Conservation (phyloP, 2,888 invertebrate species). For the Diarsia rubi region DNA sequence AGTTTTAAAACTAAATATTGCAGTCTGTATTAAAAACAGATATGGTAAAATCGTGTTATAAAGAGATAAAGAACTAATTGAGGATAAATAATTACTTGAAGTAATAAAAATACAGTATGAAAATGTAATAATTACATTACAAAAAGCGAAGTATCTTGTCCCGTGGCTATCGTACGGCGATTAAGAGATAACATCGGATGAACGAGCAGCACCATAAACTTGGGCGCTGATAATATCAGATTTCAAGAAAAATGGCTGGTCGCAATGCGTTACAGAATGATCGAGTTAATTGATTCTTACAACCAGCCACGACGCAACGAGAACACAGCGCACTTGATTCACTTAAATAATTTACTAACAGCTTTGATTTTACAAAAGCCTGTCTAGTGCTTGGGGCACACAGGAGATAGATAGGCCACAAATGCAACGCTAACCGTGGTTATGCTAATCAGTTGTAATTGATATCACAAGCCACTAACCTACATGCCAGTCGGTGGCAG, state of each 20-base stretch:
- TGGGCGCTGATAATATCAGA: conserved; percentile 42
- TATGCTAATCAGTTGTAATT: conserved; percentile 56
- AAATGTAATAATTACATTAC: conserved; percentile 30
- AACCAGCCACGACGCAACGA: conserved; percentile 21
- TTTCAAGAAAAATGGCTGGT: conserved; percentile 36
- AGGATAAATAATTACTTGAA: neutral
- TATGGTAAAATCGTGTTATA: neutral
- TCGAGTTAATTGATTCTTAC: conserved; percentile 44
- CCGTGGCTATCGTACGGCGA: conserved; percentile 23
- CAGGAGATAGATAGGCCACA: conserved; percentile 1
- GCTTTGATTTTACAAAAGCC: neutral
- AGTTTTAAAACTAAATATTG: conserved; percentile 42
- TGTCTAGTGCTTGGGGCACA: neutral
- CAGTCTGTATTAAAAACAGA: conserved; percentile 18
- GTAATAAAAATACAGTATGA: conserved; percentile 19
- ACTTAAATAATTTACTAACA: conserved; percentile 11
- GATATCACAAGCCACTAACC: conserved; percentile 42
- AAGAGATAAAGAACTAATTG: neutral
- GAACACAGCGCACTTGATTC: conserved; percentile 19
- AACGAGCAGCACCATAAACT: conserved; percentile 37
- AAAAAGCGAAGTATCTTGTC: conserved; percentile 5
- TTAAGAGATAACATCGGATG: conserved; percentile 45
- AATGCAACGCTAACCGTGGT: conserved; percentile 33
- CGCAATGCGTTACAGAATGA: conserved; percentile 40
- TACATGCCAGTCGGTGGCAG: conserved; percentile 41